phyloP scores from a whole-genome alignment of 2,888 invertebrate species.

The Mystacides longicornis region DNA sequence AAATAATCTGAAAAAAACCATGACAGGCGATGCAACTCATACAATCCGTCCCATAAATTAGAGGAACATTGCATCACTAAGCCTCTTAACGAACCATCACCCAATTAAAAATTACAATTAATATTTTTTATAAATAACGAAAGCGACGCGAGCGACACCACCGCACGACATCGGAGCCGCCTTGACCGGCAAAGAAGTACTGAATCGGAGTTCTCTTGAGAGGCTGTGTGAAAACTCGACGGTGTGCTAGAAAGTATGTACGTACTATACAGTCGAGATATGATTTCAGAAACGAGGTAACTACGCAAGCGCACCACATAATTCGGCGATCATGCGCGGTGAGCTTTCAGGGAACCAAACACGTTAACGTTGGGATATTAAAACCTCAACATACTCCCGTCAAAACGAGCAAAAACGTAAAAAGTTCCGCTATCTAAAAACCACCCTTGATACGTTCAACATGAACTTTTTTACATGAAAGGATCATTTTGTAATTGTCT shows the following conservation, averaged over 20 bases:
- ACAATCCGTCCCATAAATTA: no score
- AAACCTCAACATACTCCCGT: not conserved
- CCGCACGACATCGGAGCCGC: slow-evolving; percentile 13
- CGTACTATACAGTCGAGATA: slow-evolving; percentile 5
- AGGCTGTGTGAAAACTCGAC: slow-evolving; percentile 19
- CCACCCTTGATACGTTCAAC: no score
- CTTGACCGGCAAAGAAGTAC: slow-evolving; percentile 24
- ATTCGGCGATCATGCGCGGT: slow-evolving; percentile 21
- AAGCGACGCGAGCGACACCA: not conserved
- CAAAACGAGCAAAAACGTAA: not conserved
- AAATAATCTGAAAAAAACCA: no score
- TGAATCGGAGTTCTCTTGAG: slow-evolving; percentile 13
- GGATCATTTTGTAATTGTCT: not conserved
- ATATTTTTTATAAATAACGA: no score
- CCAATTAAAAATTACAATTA: no score
- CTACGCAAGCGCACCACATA: slow-evolving; percentile 17
- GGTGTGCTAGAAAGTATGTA: slow-evolving; percentile 14
- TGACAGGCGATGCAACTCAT: no score
- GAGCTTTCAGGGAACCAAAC: slow-evolving; percentile 12
- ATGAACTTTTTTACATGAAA: no score
- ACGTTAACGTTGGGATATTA: not conserved
- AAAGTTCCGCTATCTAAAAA: not conserved
- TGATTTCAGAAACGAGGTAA: slow-evolving; percentile 21
- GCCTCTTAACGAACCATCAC: no score
- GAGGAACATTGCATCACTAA: no score